Base-by-base conservation (phyloP, 2,888 invertebrate genomes). In the Parnassius smintheus region DNA sequence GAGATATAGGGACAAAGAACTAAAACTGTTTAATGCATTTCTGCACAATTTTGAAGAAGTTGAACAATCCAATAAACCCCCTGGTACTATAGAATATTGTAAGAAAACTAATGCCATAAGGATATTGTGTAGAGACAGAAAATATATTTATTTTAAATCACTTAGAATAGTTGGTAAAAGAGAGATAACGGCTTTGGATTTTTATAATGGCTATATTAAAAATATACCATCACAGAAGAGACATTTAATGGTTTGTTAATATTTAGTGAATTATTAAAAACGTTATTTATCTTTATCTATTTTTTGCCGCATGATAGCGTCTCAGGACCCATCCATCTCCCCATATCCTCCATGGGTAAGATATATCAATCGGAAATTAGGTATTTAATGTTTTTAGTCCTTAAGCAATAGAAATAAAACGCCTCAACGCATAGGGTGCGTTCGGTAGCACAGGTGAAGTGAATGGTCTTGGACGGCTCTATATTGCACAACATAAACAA, bases 171-270 rank as follows among this genome's bases (percentile, higher is more conserved):
- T 94, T 70, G 94, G 95, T 10, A 95, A 94, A 80, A 95, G 93
- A 80, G 88, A 93, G 72, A 96, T 98, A 94, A 93, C 92, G 57
- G 96, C 97, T 2, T 75, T 85, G 72, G 97, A 97, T 78, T 98
- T 98, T 90, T 94, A 94, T 83, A 97, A 97, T 91, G 98, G 98
- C 9, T 98, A 95, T 83, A 86, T 98, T 44, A 94, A 93, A 75
- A 95, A 95, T 86, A 74, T 81, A 53, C 75, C 83, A 2, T 25
- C 71, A 63, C 81, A 83, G 65, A 81, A 82, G 66, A 81, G 81
- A 72, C 70, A 82, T 67, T 74, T 72, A 71, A 67, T 85, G 83
- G 77, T 86, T 74, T 74, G 85, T 86, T 84, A 79, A 74, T 72
- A 73, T 35, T 35, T 35, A 35, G 4, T 35, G 35, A 35, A 35